phyloP scores from a whole-genome alignment of 37 sponge, comb jelly and placozoan genomes.

The Crambe crambe region DNA sequence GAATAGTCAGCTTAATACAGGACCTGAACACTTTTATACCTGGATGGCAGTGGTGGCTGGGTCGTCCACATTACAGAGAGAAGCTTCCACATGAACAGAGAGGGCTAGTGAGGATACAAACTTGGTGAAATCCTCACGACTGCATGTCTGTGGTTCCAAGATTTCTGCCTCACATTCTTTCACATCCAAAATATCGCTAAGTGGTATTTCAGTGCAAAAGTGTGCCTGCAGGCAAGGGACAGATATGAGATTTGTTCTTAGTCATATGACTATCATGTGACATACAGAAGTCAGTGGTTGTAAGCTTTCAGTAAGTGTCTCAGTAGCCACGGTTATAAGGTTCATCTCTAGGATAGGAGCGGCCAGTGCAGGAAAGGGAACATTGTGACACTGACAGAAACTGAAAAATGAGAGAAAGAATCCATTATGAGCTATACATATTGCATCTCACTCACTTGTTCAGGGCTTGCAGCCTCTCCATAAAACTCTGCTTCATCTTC shows the following conservation, averaged over 20 bases:
- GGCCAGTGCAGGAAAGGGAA: slow-evolving; percentile 15
- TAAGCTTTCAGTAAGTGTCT: slow-evolving; percentile 11
- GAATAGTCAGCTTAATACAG: too few species aligned
- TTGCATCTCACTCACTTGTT: slow-evolving; percentile 5
- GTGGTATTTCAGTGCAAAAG: background rate
- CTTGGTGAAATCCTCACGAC: slow-evolving; percentile 16
- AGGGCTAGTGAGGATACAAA: slow-evolving; percentile 54
- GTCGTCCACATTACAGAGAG: slow-evolving; percentile 17
- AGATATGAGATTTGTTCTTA: background rate
- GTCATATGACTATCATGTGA: background rate
- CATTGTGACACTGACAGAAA: slow-evolving; percentile 1
- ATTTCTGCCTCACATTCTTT: background rate
- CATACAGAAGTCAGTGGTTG: slow-evolving; percentile 51
- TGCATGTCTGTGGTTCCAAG: slow-evolving; percentile 7
- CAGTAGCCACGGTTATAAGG: slow-evolving; percentile 25
- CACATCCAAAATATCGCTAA: slow-evolving; percentile 6
- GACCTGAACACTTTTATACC: slow-evolving; percentile 2
- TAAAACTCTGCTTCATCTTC: slow-evolving; percentile 13
- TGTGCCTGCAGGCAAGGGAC: background rate
- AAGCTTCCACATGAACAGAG: slow-evolving; percentile 33
- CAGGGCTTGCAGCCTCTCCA: background rate
- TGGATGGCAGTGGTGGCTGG: slow-evolving; percentile 16
- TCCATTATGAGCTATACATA: background rate
- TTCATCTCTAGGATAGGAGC: slow-evolving; percentile 12
- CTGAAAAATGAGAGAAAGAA: background rate